A percentile compares a stretch with the other conserved stretches of the same genome.
Conservation (phyloP, 2,888 invertebrate genomes). For the Eustalomyia histrio region DNA sequence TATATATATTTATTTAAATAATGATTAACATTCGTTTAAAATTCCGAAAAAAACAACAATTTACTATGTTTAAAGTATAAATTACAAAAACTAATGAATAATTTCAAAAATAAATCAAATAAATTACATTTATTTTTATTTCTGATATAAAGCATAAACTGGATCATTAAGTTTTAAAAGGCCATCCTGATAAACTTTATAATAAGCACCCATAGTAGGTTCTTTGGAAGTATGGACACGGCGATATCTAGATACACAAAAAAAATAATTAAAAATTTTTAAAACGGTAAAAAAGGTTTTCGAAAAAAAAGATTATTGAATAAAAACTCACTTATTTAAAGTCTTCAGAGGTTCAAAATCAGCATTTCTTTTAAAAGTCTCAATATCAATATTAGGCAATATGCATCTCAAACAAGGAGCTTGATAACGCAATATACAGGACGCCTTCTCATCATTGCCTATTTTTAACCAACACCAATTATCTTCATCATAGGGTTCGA, state of each 20-base stretch:
- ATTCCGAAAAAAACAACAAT: no score
- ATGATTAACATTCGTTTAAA: no score
- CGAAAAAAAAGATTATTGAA: no score
- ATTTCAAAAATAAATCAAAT: neutral
- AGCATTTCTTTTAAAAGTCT: conserved; percentile 53
- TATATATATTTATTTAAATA: no score
- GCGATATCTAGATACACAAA: conserved; percentile 57
- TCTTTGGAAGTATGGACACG: conserved; percentile 42
- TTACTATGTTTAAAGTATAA: no score
- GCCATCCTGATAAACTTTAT: conserved; percentile 53
- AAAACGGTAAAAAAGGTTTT: no score
- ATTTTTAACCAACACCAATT: conserved; percentile 63
- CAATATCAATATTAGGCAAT: conserved; percentile 56
- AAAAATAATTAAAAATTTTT: no score
- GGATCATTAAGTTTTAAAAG: conserved; percentile 46
- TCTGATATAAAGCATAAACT: conserved; percentile 56
- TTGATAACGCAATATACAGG: conserved; percentile 57
- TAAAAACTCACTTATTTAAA: conserved; percentile 39
- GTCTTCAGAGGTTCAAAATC: conserved; percentile 60
- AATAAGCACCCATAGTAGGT: conserved; percentile 64
- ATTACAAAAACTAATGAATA: no score
- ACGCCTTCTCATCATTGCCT: conserved; percentile 27
- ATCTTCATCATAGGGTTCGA: conserved; percentile 61
- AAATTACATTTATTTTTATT: neutral
- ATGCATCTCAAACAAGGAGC: conserved; percentile 62